A percentile compares a stretch with the other conserved stretches of the same genome.
Conservation (phyloP, 2,113 vertebrate species). For the Pseudolaguvia tuberculata region DNA sequence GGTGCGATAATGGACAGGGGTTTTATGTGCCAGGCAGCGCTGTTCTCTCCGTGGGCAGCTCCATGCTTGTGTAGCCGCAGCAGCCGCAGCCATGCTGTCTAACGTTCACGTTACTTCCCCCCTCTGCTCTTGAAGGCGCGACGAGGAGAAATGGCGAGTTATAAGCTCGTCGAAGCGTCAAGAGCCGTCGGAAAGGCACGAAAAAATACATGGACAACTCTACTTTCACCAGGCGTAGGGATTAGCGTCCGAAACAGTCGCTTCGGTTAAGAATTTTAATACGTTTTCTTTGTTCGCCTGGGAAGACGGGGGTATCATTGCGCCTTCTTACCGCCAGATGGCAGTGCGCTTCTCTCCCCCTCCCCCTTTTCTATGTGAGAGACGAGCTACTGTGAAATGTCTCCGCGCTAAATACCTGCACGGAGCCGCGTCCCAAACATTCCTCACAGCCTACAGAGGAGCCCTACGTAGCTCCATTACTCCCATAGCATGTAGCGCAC, state of each 20-base stretch:
- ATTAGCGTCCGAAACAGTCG: constrained; percentile 10
- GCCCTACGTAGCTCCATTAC: neutral
- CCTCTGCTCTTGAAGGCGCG: constrained; percentile 43
- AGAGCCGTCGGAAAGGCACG: neutral
- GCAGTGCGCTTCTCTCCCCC: constrained; percentile 39
- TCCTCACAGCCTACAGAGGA: neutral
- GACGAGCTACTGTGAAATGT: constrained; percentile 30
- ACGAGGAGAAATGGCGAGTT: constrained; percentile 37
- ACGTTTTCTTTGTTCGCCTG: constrained; percentile 56
- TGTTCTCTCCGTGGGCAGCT: constrained; percentile 48
- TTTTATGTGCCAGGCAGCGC: constrained; percentile 40
- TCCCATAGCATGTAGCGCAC: neutral
- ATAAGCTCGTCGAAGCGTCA: constrained; percentile 9
- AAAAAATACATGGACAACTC: constrained; percentile 45
- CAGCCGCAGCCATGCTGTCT: constrained; percentile 63
- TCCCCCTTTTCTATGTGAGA: constrained; percentile 35
- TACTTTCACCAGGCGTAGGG: neutral
- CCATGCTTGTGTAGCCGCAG: constrained; percentile 56
- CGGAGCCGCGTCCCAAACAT: neutral
- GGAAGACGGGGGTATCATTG: constrained; percentile 42
- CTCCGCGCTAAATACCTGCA: constrained; percentile 32
- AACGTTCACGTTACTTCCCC: constrained; percentile 38
- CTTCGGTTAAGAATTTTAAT: constrained; percentile 44
- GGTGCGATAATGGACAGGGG: neutral
- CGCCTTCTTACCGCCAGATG: constrained; percentile 50